These are phyloP conservation scores for Luffia ferchaultella DNA, from an alignment of 2,888 invertebrate species.

Conservation along the genomic window DNA sequence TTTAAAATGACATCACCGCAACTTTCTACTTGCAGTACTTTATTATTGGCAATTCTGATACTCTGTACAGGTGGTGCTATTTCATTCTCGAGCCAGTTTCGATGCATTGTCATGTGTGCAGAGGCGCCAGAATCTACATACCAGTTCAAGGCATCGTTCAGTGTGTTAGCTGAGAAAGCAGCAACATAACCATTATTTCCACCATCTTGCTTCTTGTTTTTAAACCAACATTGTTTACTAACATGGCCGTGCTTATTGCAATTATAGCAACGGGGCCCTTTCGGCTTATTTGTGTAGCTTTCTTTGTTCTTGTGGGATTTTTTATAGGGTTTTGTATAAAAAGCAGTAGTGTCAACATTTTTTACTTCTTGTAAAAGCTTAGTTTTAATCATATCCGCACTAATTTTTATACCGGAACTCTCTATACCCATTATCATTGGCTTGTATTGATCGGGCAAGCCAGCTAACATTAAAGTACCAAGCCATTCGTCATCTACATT, in stretches of 20 bases:
- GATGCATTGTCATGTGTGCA: too few species aligned
- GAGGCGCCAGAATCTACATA: background rate
- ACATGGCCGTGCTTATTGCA: background rate
- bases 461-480: conserved; percentile 22
- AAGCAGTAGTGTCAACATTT: background rate
- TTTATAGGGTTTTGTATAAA: background rate
- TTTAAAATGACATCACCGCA: background rate
- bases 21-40: background rate
- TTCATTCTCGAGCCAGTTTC: background rate
- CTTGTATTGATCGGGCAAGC: conserved; percentile 20
- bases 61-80: background rate
- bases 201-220: background rate
- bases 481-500: conserved; percentile 18
- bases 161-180: too few species aligned
- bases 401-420: background rate
- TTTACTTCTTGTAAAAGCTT: background rate
- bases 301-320: background rate
- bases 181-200: background rate
- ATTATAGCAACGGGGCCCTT: background rate
- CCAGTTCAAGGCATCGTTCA: background rate
- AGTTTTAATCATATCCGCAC: background rate
- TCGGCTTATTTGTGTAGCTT: background rate
- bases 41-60: background rate
- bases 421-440: conserved; percentile 19
- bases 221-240: background rate